Evolutionary conservation across 2,888 invertebrate species (phyloP), one percentile per base, ranked within the genome.

Genomic region (Hartigia nigra): DNA sequence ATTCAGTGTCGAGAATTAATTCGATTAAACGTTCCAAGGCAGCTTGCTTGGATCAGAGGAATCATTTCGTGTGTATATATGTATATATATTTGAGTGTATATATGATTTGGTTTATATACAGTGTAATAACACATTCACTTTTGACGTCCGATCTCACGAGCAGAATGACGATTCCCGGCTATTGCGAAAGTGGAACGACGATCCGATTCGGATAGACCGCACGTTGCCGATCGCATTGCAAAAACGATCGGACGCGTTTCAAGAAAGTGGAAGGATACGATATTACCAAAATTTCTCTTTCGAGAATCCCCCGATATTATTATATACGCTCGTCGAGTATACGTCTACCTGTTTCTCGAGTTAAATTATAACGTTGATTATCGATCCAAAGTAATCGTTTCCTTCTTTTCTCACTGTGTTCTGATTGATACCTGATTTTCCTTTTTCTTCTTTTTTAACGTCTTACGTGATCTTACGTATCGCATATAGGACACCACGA

Each of bases 391-490:
- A 34, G 31, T 9, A 14, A 1, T 12, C 9, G 12, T 12, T 32
- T 31, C 4, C 31, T 12, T 70, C 5, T 9, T 9, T 31, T 5
- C 4, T 2, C 72, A 11, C 72, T 12, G 3, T 70, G 1, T 23
- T 5, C 3, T 34, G 0, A 5, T 72, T 23, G 31, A 31, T 72
- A 3, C 12, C 72, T 80, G 79, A 78, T 81, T 80, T 79, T 81
- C n/a, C n/a, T 80, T 79, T 76, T 76, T 74, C 14, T 55, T 79
- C 77, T 79, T 74, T n/a, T 31, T 72, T 31, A 78, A 74, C 34
- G 74, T 75, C 74, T 81, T 75, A 81, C 77, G 69, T 79, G 69
- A 31, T 31, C 31, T 36, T 34, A 55, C 70, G 76, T 39, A 75
- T 39, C 76, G 69, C 78, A 77, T 70, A 79, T 75, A 74, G 69